Percentiles rank a stretch among this genome's conserved stretches.
These are phyloP conservation scores for Sciurus vulgaris DNA, from an alignment of 2,797 vertebrate genomes.

Conservation along the genomic window DNA sequence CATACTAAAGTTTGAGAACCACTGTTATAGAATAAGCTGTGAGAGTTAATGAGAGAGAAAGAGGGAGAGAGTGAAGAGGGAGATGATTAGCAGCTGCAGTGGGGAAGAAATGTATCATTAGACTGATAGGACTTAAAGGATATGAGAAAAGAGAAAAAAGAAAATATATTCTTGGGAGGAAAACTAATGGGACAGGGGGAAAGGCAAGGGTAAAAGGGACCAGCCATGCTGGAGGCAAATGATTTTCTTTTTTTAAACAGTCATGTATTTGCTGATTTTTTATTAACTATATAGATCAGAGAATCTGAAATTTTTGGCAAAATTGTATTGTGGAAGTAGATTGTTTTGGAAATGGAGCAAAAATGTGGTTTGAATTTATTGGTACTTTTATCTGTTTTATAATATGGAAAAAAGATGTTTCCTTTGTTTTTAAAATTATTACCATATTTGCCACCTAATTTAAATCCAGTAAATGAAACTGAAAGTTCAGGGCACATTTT, in stretches of 20 bases:
- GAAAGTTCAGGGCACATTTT: slow-evolving; percentile 44
- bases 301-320: not conserved
- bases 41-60: not conserved
- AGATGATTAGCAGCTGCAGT: not conserved
- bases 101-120: not conserved
- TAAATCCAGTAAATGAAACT: not conserved
- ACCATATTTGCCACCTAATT: not conserved
- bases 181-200: too few species aligned
- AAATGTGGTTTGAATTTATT: slow-evolving; percentile 1
- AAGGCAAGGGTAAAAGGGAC: not conserved
- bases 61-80: not conserved
- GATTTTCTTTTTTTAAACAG: not conserved
- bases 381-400: slow-evolving; percentile 3
- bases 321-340: not conserved
- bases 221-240: not conserved
- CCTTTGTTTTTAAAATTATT: not conserved
- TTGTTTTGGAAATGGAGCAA: not conserved
- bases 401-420: not conserved
- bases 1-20: not conserved
- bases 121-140: not conserved
- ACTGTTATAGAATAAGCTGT: not conserved
- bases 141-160: not conserved
- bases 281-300: not conserved
- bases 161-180: not conserved
- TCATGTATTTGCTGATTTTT: not conserved